Base-by-base conservation (phyloP, 2,888 invertebrate genomes). In the Polydrusus tereticollis region DNA sequence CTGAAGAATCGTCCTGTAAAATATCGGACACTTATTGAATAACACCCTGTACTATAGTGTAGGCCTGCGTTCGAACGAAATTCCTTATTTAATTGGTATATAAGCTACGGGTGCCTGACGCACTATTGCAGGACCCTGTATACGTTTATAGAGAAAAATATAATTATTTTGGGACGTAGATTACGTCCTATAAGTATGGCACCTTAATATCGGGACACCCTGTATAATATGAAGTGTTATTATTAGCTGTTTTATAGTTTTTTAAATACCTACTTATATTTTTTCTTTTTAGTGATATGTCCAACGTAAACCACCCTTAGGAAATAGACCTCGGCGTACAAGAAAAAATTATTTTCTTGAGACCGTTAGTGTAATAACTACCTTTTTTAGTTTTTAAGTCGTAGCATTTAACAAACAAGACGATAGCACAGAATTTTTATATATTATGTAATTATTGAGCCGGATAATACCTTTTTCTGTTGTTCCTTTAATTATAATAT, bases 201-300 rank as follows among this genome's bases (percentile, higher is more conserved):
- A n/a, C n/a, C n/a, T n/a, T n/a, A n/a, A n/a, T n/a, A n/a, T n/a
- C n/a, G n/a, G n/a, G n/a, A n/a, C n/a, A n/a, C n/a, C n/a, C n/a
- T n/a, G n/a, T n/a, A n/a, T n/a, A n/a, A n/a, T n/a, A n/a, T n/a
- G n/a, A n/a, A n/a, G n/a, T n/a, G n/a, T n/a, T n/a, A n/a, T n/a
- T n/a, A n/a, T n/a, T n/a, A n/a, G n/a, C n/a, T n/a, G n/a, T n/a
- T 62, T 21, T 18, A 1, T 41, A 7, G 20, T 14, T 33, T 26
- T 2, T 33, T 5, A 63, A 55, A n/a, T 36, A 52, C 7, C 45
- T 47, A 16, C 16, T 58, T 50, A 52, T n/a, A 67, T 59, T 73
- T 66, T 79, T 80, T 76, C 79, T 74, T 88, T 88, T 75, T 85
- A 88, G 93, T 94, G 77, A 87, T 94, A 80, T 93, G 93, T 87